phyloP scores from a whole-genome alignment of 1,140 invertebrate species.

The Drosophila oshimai region DNA sequence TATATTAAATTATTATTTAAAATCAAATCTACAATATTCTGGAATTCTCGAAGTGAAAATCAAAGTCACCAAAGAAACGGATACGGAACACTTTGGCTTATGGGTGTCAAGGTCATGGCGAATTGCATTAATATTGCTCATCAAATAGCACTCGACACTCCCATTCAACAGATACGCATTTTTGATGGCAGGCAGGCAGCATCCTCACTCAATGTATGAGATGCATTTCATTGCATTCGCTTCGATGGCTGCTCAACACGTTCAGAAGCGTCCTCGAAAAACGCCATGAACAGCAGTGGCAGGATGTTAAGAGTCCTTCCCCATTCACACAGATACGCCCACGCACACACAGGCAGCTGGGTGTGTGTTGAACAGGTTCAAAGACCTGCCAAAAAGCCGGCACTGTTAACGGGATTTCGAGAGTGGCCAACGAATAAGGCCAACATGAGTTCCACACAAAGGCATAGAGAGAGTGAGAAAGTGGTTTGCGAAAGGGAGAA shows the following conservation, averaged over 20 bases:
- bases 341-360: slow-evolving; percentile 1
- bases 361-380: slow-evolving; percentile 46
- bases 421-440: not conserved
- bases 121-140: slow-evolving; percentile 39
- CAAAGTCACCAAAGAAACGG: not conserved
- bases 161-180: slow-evolving; percentile 48
- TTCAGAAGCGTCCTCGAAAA: slow-evolving; percentile 47
- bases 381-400: slow-evolving; percentile 67
- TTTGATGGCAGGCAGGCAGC: slow-evolving; percentile 13
- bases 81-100: not conserved
- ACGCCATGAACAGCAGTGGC: slow-evolving; percentile 42
- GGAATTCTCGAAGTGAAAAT: no score
- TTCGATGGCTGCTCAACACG: slow-evolving; percentile 49
- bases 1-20: no score
- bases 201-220: slow-evolving; percentile 19
- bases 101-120: slow-evolving; percentile 38
- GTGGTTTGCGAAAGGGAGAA: not conserved
- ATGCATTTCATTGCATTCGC: slow-evolving; percentile 55
- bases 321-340: slow-evolving; percentile 17
- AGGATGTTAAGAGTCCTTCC: slow-evolving; percentile 36
- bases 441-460: slow-evolving; percentile 24
- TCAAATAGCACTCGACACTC: slow-evolving; percentile 40
- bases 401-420: slow-evolving; percentile 25
- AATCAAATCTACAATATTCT: no score
- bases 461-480: not conserved